Evolutionary conservation across 2,113 vertebrate genomes (phyloP).

Genomic region (Corythaixoides concolor): DNA sequence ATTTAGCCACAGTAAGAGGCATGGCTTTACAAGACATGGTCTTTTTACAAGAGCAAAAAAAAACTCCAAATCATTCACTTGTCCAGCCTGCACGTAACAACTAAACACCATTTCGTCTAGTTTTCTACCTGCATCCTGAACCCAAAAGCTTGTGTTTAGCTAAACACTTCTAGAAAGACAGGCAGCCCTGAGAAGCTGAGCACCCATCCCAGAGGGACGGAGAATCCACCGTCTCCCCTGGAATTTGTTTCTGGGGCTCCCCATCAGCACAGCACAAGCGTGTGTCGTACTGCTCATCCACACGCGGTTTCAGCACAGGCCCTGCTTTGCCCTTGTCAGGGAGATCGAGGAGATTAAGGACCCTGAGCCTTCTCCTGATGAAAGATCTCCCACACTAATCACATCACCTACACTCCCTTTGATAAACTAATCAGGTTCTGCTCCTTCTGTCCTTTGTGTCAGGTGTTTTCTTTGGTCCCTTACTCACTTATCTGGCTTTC

Average conservation of each 20-base stretch:
- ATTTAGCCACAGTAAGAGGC: background rate
- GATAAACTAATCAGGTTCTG: background rate
- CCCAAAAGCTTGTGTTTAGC: background rate
- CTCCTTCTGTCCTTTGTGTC: background rate
- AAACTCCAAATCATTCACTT: background rate
- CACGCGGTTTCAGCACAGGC: rapidly evolving
- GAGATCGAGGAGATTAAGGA: background rate
- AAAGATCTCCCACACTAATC: conserved; percentile 8
- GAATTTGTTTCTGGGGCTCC: background rate
- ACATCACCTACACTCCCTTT: background rate
- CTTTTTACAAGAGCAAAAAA: no score
- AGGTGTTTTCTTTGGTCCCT: background rate
- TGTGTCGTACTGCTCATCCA: background rate
- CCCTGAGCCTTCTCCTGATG: background rate
- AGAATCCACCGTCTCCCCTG: background rate
- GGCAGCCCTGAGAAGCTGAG: background rate
- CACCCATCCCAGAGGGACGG: background rate
- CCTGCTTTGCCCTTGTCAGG: background rate
- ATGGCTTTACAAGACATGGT: background rate
- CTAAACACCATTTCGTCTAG: background rate
- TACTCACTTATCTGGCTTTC: background rate
- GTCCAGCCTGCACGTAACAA: background rate
- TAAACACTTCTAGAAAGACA: background rate
- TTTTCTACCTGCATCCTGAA: background rate
- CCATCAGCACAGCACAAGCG: rapidly evolving